Percentiles rank a stretch among this genome's conserved stretches.
These are phyloP conservation scores for Aptenodytes patagonicus DNA, from an alignment of 2,113 vertebrate species.

Conservation along the genomic window DNA sequence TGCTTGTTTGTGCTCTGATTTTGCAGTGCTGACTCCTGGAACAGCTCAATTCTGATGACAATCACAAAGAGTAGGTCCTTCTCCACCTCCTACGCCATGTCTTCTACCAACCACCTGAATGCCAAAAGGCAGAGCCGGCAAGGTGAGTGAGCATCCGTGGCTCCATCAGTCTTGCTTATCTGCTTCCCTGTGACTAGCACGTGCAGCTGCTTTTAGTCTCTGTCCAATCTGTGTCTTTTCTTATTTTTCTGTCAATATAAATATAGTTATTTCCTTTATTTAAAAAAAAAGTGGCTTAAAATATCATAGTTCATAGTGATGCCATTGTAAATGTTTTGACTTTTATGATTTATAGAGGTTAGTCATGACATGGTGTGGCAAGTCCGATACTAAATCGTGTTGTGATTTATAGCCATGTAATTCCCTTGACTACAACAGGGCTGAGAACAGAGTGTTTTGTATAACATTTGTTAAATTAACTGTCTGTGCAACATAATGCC, in stretches of 20 bases:
- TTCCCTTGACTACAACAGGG: not conserved
- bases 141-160: constrained; percentile 55
- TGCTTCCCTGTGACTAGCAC: rapidly evolving
- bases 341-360: not conserved
- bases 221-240: not conserved
- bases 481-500: not conserved
- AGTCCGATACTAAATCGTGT: not conserved
- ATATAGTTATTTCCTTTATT: not conserved
- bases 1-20: constrained; percentile 8
- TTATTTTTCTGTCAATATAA: not conserved
- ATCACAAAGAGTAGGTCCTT: constrained; percentile 90
- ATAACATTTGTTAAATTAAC: not conserved
- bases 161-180: not conserved
- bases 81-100: constrained; percentile 81
- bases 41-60: constrained; percentile 81
- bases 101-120: constrained; percentile 84
- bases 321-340: not conserved
- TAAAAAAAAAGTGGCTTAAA: not conserved
- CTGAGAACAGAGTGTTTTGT: not conserved
- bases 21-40: constrained; percentile 82
- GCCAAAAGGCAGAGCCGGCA: constrained; percentile 81
- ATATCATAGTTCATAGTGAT: not conserved
- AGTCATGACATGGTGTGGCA: not conserved
- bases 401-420: not conserved
- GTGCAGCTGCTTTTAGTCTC: not conserved